Conservation (phyloP, 2,888 invertebrate genomes). For the Deilephila porcellus region DNA sequence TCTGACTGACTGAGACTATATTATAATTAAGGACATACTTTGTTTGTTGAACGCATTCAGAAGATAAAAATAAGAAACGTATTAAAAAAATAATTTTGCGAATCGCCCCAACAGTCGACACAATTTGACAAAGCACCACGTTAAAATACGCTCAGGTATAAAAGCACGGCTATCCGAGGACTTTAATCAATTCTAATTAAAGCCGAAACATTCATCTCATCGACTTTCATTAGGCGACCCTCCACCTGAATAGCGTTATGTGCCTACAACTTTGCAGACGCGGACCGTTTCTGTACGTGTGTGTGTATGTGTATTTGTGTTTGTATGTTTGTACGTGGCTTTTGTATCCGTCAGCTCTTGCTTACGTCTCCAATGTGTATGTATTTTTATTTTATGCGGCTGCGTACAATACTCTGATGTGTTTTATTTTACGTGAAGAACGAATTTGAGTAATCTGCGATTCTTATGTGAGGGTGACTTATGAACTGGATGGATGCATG, state of each 20-base stretch:
- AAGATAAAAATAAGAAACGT: background rate
- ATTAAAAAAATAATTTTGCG: background rate
- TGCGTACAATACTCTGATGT: conserved; percentile 16
- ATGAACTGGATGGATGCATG: no score
- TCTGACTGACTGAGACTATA: no score
- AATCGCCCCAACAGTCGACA: background rate
- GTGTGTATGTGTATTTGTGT: conserved; percentile 35
- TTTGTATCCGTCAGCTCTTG: conserved; percentile 40
- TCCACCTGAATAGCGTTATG: conserved; percentile 63
- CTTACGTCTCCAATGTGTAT: conserved; percentile 27
- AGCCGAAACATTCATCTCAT: conserved; percentile 70
- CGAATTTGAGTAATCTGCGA: conserved; percentile 1
- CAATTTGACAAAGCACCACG: conserved; percentile 21
- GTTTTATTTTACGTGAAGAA: conserved; percentile 3
- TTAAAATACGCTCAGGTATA: conserved; percentile 32
- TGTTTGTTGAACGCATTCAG: background rate
- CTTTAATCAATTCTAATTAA: conserved; percentile 71
- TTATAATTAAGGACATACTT: no score
- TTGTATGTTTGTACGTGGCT: conserved; percentile 35
- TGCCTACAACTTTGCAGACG: conserved; percentile 59
- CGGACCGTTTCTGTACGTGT: conserved; percentile 41
- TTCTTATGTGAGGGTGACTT: no score
- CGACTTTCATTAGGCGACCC: conserved; percentile 69
- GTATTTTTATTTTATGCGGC: conserved; percentile 16
- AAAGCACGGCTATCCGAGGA: conserved; percentile 50